Percentiles rank a stretch among this genome's conserved stretches.
phyloP scores from a whole-genome alignment of 1,140 invertebrate genomes.

The Oryctes rhinoceros region DNA sequence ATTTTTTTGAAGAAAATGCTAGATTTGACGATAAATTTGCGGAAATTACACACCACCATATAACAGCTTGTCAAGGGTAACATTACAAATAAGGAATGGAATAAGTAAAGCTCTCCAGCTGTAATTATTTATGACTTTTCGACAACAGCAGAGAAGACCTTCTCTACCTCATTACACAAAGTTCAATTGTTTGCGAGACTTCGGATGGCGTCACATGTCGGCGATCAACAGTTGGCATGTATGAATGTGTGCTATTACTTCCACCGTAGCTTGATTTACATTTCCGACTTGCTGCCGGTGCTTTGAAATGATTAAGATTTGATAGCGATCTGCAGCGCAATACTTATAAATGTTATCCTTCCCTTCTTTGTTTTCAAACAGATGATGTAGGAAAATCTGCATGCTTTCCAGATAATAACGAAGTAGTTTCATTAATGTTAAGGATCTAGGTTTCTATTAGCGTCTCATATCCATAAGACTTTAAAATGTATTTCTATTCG shows the following conservation, averaged over 20 bases:
- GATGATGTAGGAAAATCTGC: too few relatives aligned
- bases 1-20: too few relatives aligned
- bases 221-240: constrained; percentile 14
- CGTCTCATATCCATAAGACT: too few relatives aligned
- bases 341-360: not conserved
- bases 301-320: not conserved
- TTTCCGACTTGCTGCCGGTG: constrained; percentile 16
- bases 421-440: too few relatives aligned
- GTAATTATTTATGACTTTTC: constrained; percentile 5
- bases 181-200: not conserved
- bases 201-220: constrained; percentile 17
- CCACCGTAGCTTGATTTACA: constrained; percentile 27
- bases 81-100: too few relatives aligned
- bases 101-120: too few relatives aligned
- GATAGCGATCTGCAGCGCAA: not conserved
- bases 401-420: too few relatives aligned
- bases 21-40: too few relatives aligned
- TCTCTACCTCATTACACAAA: not conserved
- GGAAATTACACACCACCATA: too few relatives aligned
- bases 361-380: not conserved
- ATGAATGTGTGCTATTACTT: not conserved
- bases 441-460: too few relatives aligned
- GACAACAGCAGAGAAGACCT: not conserved
- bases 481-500: too few relatives aligned
- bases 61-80: too few relatives aligned